phyloP scores from a whole-genome alignment of 2,797 vertebrate genomes.

The Protosalanx chinensis region DNA sequence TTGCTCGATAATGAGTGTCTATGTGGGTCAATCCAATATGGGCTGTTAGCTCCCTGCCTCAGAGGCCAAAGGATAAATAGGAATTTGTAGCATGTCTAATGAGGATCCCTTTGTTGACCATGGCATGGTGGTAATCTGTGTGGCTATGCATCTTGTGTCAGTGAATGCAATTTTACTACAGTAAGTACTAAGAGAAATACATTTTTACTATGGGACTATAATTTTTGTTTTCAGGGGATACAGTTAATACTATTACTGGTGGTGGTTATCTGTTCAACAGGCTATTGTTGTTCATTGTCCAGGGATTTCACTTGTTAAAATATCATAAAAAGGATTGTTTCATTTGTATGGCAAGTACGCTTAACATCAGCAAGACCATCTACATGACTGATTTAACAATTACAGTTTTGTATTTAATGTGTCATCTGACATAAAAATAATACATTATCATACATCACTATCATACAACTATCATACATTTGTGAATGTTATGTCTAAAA shows the following conservation, averaged over 20 bases:
- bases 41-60: slow-evolving; percentile 51
- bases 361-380: slow-evolving; percentile 16
- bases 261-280: slow-evolving; percentile 45
- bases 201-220: no score
- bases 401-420: no score
- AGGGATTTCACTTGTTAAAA: slow-evolving; percentile 43
- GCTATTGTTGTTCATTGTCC: slow-evolving; percentile 46
- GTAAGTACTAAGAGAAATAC: background rate
- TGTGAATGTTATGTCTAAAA: background rate
- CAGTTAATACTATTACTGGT: background rate
- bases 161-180: background rate
- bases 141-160: background rate
- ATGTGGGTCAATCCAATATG: slow-evolving; percentile 52
- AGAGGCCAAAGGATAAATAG: slow-evolving; percentile 58
- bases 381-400: background rate
- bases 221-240: background rate
- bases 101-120: slow-evolving; percentile 42
- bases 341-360: slow-evolving; percentile 20
- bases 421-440: no score
- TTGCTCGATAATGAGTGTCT: slow-evolving; percentile 17
- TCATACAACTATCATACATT: no score
- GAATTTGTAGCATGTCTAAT: slow-evolving; percentile 56
- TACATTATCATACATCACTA: no score
- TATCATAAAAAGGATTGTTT: slow-evolving; percentile 35
- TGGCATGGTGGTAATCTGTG: background rate